These are phyloP conservation scores for Hylaea fasciaria DNA, from an alignment of 2,888 invertebrate species.

Conservation along the genomic window DNA sequence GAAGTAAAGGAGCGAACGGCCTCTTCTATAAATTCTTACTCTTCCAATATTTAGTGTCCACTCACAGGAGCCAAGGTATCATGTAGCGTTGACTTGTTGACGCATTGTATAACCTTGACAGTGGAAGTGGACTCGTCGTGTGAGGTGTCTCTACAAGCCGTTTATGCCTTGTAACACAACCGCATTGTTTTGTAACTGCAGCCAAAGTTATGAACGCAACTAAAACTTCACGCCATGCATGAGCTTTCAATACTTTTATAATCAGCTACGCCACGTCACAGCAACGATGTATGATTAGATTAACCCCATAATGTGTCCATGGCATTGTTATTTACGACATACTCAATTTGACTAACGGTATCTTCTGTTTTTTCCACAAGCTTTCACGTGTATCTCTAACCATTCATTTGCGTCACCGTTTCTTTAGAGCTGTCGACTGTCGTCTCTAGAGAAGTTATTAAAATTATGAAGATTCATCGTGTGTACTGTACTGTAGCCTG, in stretches of 20 bases:
- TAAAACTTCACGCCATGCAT: not conserved
- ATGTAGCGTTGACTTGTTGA: conserved; percentile 7
- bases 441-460: conserved; percentile 7
- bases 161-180: not conserved
- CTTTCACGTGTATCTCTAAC: conserved; percentile 10
- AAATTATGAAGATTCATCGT: conserved; percentile 16
- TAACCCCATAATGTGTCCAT: not conserved
- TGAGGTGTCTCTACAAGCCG: conserved; percentile 6
- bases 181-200: not conserved
- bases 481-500: conserved; percentile 2
- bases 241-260: not conserved
- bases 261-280: too few relatives aligned
- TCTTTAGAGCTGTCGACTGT: conserved; percentile 20
- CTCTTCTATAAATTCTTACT: too few relatives aligned
- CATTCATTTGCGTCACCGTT: conserved; percentile 11
- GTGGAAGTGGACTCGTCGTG: too few relatives aligned
- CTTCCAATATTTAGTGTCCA: too few relatives aligned
- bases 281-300: not conserved
- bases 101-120: conserved; percentile 19
- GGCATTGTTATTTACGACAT: conserved; percentile 4
- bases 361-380: conserved; percentile 8
- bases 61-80: not conserved
- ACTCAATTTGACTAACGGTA: conserved; percentile 17
- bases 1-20: too few relatives aligned
- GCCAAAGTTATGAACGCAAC: not conserved